Conservation (phyloP, 2,888 invertebrate species). For the Nymphalis urticae region DNA sequence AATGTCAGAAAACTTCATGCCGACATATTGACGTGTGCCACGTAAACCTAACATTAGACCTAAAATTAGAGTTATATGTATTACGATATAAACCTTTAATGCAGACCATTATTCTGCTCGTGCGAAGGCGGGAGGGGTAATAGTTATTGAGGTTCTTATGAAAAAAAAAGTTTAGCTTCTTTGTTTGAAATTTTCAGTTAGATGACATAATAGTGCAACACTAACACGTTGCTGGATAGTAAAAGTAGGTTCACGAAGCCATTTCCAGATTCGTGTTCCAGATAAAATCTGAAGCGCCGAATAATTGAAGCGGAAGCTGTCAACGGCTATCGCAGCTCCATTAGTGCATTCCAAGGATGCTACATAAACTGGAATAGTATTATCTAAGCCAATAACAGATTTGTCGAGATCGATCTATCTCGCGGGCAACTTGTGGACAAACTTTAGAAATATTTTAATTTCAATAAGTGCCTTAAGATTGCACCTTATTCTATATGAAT, state of each 20-base stretch:
- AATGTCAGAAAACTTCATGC: no score
- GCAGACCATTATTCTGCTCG: no score
- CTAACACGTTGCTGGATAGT: conserved; percentile 8
- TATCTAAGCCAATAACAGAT: neutral
- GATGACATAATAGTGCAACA: neutral
- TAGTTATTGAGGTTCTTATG: no score
- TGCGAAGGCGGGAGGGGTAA: no score
- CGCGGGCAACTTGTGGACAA: neutral
- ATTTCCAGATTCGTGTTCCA: conserved; percentile 25
- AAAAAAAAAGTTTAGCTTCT: neutral
- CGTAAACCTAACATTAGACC: no score
- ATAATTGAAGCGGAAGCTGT: conserved; percentile 61
- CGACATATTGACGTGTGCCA: no score
- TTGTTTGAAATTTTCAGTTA: neutral
- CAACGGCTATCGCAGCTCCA: conserved; percentile 58
- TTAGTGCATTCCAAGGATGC: conserved; percentile 46
- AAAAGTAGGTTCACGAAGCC: conserved; percentile 16
- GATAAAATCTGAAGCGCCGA: conserved; percentile 46
- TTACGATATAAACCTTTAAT: no score
- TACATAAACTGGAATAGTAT: conserved; percentile 39
- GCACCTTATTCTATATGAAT: no score
- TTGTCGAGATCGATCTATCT: neutral
- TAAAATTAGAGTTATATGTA: no score
- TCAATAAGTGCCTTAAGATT: no score
- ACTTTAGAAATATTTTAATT: no score